Evolutionary conservation across 1,140 invertebrate genomes (phyloP), one percentile per base, ranked within the genome.

Genomic region (Hycleus phaleratus): DNA sequence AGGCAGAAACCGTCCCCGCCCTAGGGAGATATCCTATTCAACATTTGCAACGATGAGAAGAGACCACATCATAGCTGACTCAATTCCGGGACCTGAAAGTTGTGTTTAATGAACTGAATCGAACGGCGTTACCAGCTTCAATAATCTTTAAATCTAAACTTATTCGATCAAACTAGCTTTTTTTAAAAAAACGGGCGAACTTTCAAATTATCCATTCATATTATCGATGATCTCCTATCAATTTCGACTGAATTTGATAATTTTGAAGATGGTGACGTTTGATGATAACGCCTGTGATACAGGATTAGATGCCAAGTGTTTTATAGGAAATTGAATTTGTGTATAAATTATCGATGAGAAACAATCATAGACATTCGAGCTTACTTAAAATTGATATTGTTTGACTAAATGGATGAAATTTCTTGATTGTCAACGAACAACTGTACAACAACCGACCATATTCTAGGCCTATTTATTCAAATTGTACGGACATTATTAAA

Each of bases 11-110:
- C 60, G 71, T 39, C 58, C 64, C 7, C 58, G 71, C 48, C 69
- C 67, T n/a, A 64, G 67, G 39, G 66, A 70, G 38, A 54, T 63
- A 26, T 68, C 66, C 3, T 73, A 65, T 45, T 59, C 68, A 2
- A 67, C 64, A n/a, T 72, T 74, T 47, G 70, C 70, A 2, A 74
- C 72, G 4, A 65, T 72, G 58, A 67, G 72, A 44, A 71, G 79
- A 64, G 79, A 81, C 70, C 79, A 80, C 71, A 85, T 86, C 62
- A 83, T 87, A 60, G 83, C 84, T 46, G 85, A 86, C 68, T 82
- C 84, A 38, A 83, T 87, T 75, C 85, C 85, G 40, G 85, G 85
- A 57, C 85, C 85, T 46, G 85, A 87, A 73, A 86, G 85, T 78
- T 87, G 85, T 74, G 85, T 87, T 67, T 86, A 85, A 83, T 51